A percentile compares a stretch with the other conserved stretches of the same genome.
phyloP scores from a whole-genome alignment of 1,140 invertebrate species.

The Ericerus pela region DNA sequence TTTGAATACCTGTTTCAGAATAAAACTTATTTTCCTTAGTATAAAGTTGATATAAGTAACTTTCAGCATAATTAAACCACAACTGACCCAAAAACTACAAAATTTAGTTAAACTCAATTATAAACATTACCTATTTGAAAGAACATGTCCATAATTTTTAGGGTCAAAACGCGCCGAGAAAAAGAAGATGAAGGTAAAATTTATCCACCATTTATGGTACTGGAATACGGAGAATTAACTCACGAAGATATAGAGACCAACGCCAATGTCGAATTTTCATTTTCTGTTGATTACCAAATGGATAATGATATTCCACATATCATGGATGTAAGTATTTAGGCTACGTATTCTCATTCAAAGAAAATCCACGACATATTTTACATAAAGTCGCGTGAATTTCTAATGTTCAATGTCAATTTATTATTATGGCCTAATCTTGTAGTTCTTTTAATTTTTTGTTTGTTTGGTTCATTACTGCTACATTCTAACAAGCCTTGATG shows the following conservation, averaged over 20 bases:
- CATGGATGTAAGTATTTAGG: constrained; percentile 32
- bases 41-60: too few species aligned
- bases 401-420: too few species aligned
- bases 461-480: too few species aligned
- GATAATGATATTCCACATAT: constrained; percentile 33
- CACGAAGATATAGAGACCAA: constrained; percentile 33
- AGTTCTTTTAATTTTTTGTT: too few species aligned
- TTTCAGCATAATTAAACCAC: background rate
- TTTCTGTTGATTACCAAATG: constrained; percentile 41
- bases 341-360: background rate
- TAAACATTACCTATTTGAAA: constrained; percentile 16
- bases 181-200: constrained; percentile 38
- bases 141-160: constrained; percentile 25
- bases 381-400: too few species aligned
- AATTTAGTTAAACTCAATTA: constrained; percentile 19
- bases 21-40: too few species aligned
- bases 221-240: constrained; percentile 39
- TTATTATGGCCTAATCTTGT: too few species aligned
- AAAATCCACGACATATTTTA: too few species aligned
- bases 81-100: background rate
- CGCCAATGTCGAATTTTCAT: constrained; percentile 35
- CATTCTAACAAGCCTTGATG: too few species aligned
- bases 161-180: constrained; percentile 34
- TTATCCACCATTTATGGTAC: constrained; percentile 39
- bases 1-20: too few species aligned